These are phyloP conservation scores for Gonatopus flavifemur DNA, from an alignment of 1,140 invertebrate species.

Conservation along the genomic window DNA sequence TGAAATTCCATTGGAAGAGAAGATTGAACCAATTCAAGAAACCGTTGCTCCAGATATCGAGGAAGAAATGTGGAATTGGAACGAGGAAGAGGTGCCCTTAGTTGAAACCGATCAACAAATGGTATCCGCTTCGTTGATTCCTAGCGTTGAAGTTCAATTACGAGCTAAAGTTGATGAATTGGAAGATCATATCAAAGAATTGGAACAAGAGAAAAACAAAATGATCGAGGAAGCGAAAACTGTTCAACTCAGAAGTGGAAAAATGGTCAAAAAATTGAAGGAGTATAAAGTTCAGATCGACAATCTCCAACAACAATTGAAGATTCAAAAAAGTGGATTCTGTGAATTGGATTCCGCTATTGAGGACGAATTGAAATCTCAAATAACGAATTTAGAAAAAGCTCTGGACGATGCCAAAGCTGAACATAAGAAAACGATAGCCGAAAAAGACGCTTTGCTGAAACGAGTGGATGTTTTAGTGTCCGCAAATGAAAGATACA, in stretches of 20 bases:
- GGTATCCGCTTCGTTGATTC: conserved; percentile 18
- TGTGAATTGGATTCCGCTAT: conserved; percentile 73
- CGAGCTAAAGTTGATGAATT: conserved; percentile 50
- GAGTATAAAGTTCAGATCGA: conserved; percentile 70
- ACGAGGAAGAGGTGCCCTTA: conserved; percentile 56
- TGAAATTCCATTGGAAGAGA: not conserved
- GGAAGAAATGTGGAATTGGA: conserved; percentile 64
- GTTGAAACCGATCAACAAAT: conserved; percentile 44
- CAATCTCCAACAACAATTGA: conserved; percentile 61
- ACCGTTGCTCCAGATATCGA: conserved; percentile 36
- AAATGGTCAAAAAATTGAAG: conserved; percentile 75
- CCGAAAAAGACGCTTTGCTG: conserved; percentile 67
- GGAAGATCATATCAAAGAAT: conserved; percentile 55
- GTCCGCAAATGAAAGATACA: conserved; percentile 74
- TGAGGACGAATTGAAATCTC: conserved; percentile 72
- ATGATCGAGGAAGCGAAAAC: conserved; percentile 63
- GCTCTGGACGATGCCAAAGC: conserved; percentile 62
- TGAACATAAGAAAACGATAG: conserved; percentile 62
- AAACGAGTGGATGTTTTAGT: conserved; percentile 75
- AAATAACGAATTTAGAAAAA: conserved; percentile 67
- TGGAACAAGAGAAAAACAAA: conserved; percentile 56
- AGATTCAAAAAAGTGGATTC: conserved; percentile 59
- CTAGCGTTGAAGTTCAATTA: conserved; percentile 29
- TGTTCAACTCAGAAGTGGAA: conserved; percentile 66
- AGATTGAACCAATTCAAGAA: conserved; percentile 35